These are phyloP conservation scores for Boloria euphrosyne DNA, from an alignment of 2,888 invertebrate genomes.

Conservation along the genomic window DNA sequence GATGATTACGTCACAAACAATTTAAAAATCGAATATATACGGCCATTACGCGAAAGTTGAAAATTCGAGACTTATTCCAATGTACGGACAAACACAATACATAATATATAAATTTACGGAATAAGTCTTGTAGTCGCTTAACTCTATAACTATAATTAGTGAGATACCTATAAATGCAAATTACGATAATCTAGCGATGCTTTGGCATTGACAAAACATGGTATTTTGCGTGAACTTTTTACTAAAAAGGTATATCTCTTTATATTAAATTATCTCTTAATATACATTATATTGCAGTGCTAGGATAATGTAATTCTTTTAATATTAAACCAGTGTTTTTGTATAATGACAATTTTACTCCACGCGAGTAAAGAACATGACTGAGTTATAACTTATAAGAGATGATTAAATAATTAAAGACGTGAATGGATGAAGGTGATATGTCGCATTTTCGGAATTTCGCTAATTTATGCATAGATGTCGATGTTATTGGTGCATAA, in stretches of 20 bases:
- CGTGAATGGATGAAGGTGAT: no score
- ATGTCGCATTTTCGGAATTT: no score
- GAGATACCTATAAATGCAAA: conserved; percentile 82
- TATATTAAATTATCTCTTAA: conserved; percentile 10
- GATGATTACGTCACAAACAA: conserved; percentile 31
- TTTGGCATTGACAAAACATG: conserved; percentile 83
- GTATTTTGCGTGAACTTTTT: conserved; percentile 56
- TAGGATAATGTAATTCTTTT: conserved; percentile 14
- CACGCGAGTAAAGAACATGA: conserved; percentile 7
- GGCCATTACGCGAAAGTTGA: conserved; percentile 41
- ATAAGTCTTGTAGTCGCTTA: conserved; percentile 80
- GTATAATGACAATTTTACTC: background rate
- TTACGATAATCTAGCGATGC: conserved; percentile 81
- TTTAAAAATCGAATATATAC: conserved; percentile 29
- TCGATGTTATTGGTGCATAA: no score
- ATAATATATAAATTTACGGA: conserved; percentile 68
- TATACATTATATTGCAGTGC: conserved; percentile 19
- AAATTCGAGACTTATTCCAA: conserved; percentile 74
- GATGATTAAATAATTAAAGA: no score
- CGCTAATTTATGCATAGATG: no score
- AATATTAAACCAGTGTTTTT: conserved; percentile 16
- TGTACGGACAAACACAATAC: conserved; percentile 62
- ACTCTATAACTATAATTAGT: conserved; percentile 73
- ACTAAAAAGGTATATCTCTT: conserved; percentile 17
- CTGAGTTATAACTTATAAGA: background rate